Evolutionary conservation across 2,888 invertebrate genomes (phyloP).

Genomic region (Cynaeus angustus): DNA sequence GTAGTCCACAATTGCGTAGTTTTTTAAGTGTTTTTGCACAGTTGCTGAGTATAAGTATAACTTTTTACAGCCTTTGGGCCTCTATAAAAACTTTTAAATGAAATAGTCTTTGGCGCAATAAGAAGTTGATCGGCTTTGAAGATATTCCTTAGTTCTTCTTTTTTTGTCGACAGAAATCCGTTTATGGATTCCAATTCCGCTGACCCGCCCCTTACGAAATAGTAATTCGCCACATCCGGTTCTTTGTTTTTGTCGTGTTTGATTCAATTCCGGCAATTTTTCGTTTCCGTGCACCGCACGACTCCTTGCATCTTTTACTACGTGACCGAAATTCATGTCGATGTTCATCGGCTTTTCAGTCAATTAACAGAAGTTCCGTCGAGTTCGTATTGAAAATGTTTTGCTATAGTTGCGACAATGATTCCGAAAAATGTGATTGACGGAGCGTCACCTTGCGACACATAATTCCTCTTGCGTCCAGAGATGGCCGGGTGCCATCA

Average conservation of each 20-base stretch:
- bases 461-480: constrained; percentile 28
- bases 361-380: constrained; percentile 34
- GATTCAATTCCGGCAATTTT: constrained; percentile 19
- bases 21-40: too few species aligned
- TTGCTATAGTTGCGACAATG: too few species aligned
- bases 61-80: too few species aligned
- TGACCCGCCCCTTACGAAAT: constrained; percentile 1
- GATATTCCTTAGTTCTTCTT: background rate
- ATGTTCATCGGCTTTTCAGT: constrained; percentile 20
- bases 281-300: constrained; percentile 8
- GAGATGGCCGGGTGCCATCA: constrained; percentile 42
- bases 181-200: constrained; percentile 1
- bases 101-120: background rate
- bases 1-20: too few species aligned
- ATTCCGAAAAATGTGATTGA: background rate
- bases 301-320: constrained; percentile 9
- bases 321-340: constrained; percentile 31
- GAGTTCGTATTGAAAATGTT: too few species aligned
- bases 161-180: constrained; percentile 4
- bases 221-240: constrained; percentile 2
- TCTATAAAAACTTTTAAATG: background rate
- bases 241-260: constrained; percentile 14
- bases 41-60: too few species aligned
- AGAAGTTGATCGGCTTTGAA: constrained; percentile 1
- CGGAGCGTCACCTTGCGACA: constrained; percentile 10